Evolutionary conservation across 1,140 invertebrate species (phyloP), one percentile per base, ranked within the genome.

Genomic region (Magallana gigas): DNA sequence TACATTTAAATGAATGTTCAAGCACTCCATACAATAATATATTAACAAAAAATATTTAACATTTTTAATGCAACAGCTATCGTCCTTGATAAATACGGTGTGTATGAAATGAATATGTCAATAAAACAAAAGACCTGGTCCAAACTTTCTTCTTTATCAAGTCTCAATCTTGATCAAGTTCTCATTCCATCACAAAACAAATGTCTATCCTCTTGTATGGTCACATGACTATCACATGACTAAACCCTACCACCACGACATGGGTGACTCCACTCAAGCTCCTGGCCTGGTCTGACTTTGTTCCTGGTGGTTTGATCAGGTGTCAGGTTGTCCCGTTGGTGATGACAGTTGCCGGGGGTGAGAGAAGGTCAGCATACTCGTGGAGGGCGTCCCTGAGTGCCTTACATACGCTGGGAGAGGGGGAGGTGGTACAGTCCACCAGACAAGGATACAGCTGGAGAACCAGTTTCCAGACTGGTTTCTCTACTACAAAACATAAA

Each of bases 371-470:
- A 85, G 96, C 96, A 95, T 98, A 99, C 94, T 98, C 97, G 86
- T 98, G 96, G 57, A 99, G 95, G 80, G 98, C 98, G 93, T 98
- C 98, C 59, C 97, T 96, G 60, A 99, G 95, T 7, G 98, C 97
- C 86, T 96, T 96, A 84, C 97, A 97, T 9, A 97, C 97, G 95
- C 90, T 97, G 97, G 93, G 92, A 8, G 93, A 94, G 1, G 93
- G 91, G 4, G 94, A 94, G 1, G 97, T 97, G 90, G 97, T 98
- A 94, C 98, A 98, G 92, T 98, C 97, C 14, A 99, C 98, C 87
- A 99, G 95, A 94, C 96, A 96, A 1, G 98, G 98, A 95, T 99
- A 99, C 11, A 99, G 94, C 57, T 96, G 96, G 91, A 99, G 98
- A 57, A 99, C 94, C 93, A 99, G 98, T 92, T 98, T 96, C 98